Evolutionary conservation across 2,113 vertebrate genomes (phyloP).

Genomic region (Haemorhous mexicanus): DNA sequence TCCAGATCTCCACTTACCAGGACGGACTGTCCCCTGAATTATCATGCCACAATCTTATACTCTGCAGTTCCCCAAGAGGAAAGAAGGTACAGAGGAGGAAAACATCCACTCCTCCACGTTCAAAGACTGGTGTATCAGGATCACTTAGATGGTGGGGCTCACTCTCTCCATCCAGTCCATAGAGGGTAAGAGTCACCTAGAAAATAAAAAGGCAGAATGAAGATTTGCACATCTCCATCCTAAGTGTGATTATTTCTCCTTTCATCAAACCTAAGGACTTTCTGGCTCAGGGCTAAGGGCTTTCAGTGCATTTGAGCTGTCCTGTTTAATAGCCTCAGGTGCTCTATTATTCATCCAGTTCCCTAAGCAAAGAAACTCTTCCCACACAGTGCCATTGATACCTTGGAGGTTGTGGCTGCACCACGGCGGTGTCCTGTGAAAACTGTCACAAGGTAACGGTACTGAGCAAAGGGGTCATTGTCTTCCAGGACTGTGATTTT

Average conservation of each 20-base stretch:
- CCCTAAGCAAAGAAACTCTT: background rate
- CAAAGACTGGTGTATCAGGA: constrained; percentile 80
- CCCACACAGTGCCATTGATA: constrained; percentile 23
- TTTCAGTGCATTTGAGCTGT: background rate
- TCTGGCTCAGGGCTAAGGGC: background rate
- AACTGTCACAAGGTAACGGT: constrained; percentile 86
- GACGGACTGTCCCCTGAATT: constrained; percentile 87
- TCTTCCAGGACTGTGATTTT: constrained; percentile 89
- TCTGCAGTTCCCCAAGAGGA: constrained; percentile 86
- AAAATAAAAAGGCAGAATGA: background rate
- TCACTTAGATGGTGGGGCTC: constrained; percentile 90
- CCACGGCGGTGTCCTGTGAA: constrained; percentile 88
- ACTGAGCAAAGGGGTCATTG: constrained; percentile 91
- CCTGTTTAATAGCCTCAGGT: background rate
- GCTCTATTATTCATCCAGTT: background rate
- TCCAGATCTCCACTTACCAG: constrained; percentile 72
- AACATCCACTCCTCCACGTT: constrained; percentile 86
- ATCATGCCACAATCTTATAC: constrained; percentile 91
- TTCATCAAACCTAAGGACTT: background rate
- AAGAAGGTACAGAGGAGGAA: constrained; percentile 90
- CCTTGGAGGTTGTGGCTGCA: constrained; percentile 89
- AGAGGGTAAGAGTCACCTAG: constrained; percentile 88
- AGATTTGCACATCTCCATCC: background rate
- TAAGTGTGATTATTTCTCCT: background rate
- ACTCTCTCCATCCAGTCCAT: constrained; percentile 87